These are phyloP conservation scores for Drosophila ercepeae DNA, from an alignment of 1,140 invertebrate species.

Conservation along the genomic window DNA sequence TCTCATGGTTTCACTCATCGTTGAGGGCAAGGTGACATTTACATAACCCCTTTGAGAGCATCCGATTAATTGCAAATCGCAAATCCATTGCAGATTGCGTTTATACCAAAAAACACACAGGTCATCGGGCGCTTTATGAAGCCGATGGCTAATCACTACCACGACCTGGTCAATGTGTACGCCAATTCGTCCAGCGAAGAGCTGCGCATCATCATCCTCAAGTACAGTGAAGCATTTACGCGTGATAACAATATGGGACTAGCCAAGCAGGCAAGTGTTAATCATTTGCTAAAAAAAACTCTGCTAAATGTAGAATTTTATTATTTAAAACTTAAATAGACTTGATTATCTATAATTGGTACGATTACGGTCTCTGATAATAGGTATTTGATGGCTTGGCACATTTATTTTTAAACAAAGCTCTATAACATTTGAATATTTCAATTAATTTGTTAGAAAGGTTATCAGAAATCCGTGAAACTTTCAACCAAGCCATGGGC, in stretches of 20 bases:
- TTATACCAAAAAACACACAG: constrained; percentile 95
- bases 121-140: constrained; percentile 95
- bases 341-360: background rate
- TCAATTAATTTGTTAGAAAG: too few relatives aligned
- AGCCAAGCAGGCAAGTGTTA: constrained; percentile 87
- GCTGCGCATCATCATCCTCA: constrained; percentile 88
- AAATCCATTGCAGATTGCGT: constrained; percentile 86
- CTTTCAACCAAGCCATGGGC: too few relatives aligned
- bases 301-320: background rate
- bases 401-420: too few relatives aligned
- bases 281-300: background rate
- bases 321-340: background rate
- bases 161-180: constrained; percentile 94
- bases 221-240: constrained; percentile 92
- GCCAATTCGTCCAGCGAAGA: constrained; percentile 90
- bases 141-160: constrained; percentile 95
- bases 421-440: too few relatives aligned
- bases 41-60: background rate
- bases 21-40: constrained; percentile 91
- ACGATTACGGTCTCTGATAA: background rate
- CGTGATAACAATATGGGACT: constrained; percentile 94
- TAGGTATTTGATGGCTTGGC: too few relatives aligned
- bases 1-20: constrained; percentile 94
- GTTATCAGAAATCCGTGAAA: too few relatives aligned
- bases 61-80: background rate